Conservation (phyloP, 2,888 invertebrate species). For the Drosophila yooni region DNA sequence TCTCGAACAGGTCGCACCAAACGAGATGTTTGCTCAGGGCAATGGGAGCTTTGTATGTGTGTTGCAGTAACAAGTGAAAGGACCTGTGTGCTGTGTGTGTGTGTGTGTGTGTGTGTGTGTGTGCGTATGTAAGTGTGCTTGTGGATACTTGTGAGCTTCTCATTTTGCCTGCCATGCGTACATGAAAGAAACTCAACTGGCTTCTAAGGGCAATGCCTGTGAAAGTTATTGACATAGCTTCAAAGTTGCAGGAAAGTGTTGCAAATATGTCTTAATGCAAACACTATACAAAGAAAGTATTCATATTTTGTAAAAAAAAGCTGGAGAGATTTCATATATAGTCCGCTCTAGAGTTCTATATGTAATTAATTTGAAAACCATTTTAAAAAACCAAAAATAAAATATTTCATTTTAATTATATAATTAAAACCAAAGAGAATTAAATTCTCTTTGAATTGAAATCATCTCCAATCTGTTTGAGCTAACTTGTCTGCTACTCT, state of each 20-base stretch:
- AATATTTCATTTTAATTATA: neutral
- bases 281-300: neutral
- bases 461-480: neutral
- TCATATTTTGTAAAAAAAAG: neutral
- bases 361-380: neutral
- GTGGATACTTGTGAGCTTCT: conserved; percentile 31
- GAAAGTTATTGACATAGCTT: conserved; percentile 55
- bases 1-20: conserved; percentile 6
- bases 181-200: conserved; percentile 11
- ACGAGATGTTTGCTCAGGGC: conserved; percentile 62
- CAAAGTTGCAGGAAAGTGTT: neutral
- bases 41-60: conserved; percentile 33
- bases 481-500: neutral
- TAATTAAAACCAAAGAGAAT: neutral
- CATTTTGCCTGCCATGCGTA: conserved; percentile 13
- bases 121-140: conserved; percentile 27
- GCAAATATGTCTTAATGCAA: neutral
- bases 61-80: conserved; percentile 69
- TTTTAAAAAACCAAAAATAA: neutral
- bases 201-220: conserved; percentile 30
- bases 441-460: neutral
- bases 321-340: neutral
- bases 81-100: conserved; percentile 34
- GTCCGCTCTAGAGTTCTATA: neutral
- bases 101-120: conserved; percentile 22